Percentiles rank a stretch among this genome's conserved stretches.
Evolutionary conservation across 2,888 invertebrate species (phyloP).

Genomic region (Pelosia muscerda): DNA sequence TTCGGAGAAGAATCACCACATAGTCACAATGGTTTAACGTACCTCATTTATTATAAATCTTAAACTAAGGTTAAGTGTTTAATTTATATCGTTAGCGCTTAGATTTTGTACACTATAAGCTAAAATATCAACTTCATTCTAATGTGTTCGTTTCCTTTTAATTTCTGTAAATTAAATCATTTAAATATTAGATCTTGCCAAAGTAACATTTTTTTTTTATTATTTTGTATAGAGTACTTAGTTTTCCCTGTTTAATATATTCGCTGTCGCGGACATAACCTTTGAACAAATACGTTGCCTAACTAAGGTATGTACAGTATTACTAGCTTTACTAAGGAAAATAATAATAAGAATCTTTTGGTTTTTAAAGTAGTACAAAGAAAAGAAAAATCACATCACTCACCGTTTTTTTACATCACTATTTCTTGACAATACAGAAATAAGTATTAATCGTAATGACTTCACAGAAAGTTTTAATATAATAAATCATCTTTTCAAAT

Average conservation of each 20-base stretch:
- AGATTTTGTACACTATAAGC: conserved; percentile 61
- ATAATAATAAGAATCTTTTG: conserved; percentile 61
- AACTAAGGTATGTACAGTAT: conserved; percentile 84
- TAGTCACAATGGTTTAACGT: conserved; percentile 85
- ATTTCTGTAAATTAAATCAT: conserved; percentile 58
- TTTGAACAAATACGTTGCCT: conserved; percentile 68
- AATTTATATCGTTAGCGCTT: conserved; percentile 68
- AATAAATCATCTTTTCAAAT: conserved; percentile 26
- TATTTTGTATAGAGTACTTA: conserved; percentile 69
- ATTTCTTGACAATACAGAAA: background rate
- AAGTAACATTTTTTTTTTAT: conserved; percentile 68
- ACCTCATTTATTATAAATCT: conserved; percentile 83
- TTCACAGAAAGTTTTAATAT: conserved; percentile 11
- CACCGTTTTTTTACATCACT: background rate
- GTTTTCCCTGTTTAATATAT: conserved; percentile 56
- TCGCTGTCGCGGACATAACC: conserved; percentile 45
- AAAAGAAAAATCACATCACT: background rate
- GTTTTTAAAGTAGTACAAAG: conserved; percentile 60
- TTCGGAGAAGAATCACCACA: conserved; percentile 67
- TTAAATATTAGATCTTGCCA: conserved; percentile 76
- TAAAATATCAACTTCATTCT: conserved; percentile 51
- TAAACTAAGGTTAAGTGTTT: conserved; percentile 75
- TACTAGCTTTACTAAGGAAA: conserved; percentile 84
- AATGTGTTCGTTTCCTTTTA: conserved; percentile 55
- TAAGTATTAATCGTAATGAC: conserved; percentile 4